Conservation (phyloP, 2,113 vertebrate species). For the Taxidea taxus region DNA sequence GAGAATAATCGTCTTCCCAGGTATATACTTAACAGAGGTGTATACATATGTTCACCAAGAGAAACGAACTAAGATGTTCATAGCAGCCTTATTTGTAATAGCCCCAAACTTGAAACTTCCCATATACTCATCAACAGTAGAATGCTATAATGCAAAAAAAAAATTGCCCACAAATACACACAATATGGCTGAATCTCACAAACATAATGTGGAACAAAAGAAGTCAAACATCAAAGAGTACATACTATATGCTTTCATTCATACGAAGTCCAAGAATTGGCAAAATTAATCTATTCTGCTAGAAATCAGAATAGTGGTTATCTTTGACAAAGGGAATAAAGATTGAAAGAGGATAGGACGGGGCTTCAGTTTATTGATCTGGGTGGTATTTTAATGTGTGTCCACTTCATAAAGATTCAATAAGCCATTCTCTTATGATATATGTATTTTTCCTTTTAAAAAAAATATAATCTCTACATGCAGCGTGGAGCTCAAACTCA, state of each 20-base stretch:
- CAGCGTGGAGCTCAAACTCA: neutral
- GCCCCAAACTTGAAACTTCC: neutral
- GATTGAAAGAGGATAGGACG: neutral
- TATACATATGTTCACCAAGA: neutral
- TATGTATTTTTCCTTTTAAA: neutral
- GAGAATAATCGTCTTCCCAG: neutral
- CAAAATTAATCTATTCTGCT: neutral
- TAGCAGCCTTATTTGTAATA: neutral
- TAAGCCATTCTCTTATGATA: neutral
- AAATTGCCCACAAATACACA: neutral
- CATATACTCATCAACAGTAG: neutral
- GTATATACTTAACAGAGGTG: neutral
- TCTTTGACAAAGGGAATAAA: neutral
- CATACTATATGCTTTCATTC: neutral
- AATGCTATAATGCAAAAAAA: neutral
- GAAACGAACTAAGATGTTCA: neutral
- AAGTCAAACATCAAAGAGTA: neutral
- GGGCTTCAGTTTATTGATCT: neutral
- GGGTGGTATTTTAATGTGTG: neutral
- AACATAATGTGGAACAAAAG: neutral
- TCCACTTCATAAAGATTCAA: conserved; percentile 22
- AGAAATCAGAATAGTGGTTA: neutral
- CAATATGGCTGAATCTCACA: neutral
- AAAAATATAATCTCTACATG: neutral
- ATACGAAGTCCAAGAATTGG: neutral